phyloP scores from a whole-genome alignment of 1,140 invertebrate genomes.

The Batillaria attramentaria region DNA sequence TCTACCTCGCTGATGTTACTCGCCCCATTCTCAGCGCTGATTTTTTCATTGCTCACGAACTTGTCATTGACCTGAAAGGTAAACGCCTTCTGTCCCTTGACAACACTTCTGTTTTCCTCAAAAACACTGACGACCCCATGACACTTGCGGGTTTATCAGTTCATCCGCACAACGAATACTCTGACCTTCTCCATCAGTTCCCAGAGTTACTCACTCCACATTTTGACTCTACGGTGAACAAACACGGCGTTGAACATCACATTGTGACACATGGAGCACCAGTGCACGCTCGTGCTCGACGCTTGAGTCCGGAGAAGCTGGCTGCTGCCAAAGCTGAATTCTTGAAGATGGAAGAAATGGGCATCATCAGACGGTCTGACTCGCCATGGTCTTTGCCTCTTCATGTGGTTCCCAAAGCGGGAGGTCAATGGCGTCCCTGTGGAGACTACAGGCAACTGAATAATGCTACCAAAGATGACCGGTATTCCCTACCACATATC shows the following conservation, averaged over 20 bases:
- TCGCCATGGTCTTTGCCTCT: slow-evolving; percentile 70
- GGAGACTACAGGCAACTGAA: slow-evolving; percentile 73
- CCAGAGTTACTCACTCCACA: background rate
- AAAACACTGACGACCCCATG: background rate
- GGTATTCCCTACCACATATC: slow-evolving; percentile 21
- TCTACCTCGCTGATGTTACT: slow-evolving; percentile 24
- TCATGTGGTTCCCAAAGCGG: slow-evolving; percentile 70
- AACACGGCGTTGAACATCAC: slow-evolving; percentile 26
- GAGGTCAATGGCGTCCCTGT: slow-evolving; percentile 66
- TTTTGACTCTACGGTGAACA: slow-evolving; percentile 8
- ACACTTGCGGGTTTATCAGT: background rate
- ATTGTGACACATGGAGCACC: slow-evolving; percentile 32
- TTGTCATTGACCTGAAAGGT: slow-evolving; percentile 21
- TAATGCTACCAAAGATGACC: slow-evolving; percentile 55
- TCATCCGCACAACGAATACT: slow-evolving; percentile 1
- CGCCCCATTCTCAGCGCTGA: slow-evolving; percentile 25
- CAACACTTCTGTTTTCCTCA: background rate
- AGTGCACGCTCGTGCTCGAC: slow-evolving; percentile 23
- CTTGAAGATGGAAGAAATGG: slow-evolving; percentile 32
- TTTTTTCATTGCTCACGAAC: slow-evolving; percentile 7
- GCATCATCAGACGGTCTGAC: slow-evolving; percentile 26
- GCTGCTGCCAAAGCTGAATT: slow-evolving; percentile 35
- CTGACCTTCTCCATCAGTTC: slow-evolving; percentile 5
- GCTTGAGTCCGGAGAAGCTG: slow-evolving; percentile 23
- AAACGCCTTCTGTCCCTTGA: background rate